phyloP scores from a whole-genome alignment of 2,888 invertebrate genomes.

The Labia minor region DNA sequence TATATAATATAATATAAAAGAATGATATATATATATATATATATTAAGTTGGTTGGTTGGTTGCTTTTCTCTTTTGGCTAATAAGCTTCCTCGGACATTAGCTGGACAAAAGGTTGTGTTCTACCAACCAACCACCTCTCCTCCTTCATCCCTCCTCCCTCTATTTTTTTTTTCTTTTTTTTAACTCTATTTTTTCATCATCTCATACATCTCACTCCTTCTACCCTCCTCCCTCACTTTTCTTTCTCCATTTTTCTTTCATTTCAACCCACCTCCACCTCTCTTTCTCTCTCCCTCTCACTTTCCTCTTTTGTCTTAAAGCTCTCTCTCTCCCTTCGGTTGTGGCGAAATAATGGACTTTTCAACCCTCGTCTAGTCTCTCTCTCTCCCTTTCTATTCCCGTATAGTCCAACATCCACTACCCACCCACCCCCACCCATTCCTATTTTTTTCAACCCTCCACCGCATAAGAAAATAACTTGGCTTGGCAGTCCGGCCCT shows the following conservation, averaged over 20 bases:
- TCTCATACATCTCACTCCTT: no score
- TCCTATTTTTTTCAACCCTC: background rate
- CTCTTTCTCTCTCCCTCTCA: background rate
- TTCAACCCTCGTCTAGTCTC: no score
- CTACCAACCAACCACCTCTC: no score
- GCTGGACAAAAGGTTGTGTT: constrained; percentile 1
- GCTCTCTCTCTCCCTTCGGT: background rate
- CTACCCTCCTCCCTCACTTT: no score
- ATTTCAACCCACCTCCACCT: background rate
- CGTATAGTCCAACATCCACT: no score
- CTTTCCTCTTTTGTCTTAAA: background rate
- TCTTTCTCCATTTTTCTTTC: no score
- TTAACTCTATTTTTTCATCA: no score
- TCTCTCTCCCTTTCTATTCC: no score
- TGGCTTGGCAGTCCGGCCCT: background rate
- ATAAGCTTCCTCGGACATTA: constrained; percentile 4
- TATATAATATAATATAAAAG: background rate
- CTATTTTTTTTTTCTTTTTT: background rate
- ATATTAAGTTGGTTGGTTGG: background rate
- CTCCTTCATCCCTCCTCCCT: background rate
- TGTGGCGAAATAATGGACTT: constrained; percentile 7
- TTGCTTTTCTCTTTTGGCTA: background rate
- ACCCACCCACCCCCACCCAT: no score
- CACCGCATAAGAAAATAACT: constrained; percentile 1
- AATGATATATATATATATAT: background rate